Conservation (phyloP, 2,888 invertebrate species). For the Escarpia spicata region DNA sequence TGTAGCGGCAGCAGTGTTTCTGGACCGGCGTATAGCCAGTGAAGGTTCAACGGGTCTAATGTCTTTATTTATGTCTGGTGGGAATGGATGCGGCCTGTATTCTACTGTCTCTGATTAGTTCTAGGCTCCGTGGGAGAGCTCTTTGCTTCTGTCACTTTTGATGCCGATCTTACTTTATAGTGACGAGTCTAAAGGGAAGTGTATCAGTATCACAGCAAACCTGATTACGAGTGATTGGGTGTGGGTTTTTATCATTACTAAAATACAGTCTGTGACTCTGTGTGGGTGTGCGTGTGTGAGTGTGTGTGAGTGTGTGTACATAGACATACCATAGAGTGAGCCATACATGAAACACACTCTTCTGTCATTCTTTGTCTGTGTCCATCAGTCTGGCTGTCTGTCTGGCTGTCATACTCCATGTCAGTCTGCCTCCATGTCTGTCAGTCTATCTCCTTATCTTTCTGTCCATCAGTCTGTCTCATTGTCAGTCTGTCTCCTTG, state of each 20-base stretch:
- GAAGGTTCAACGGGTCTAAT: neutral
- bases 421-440: neutral
- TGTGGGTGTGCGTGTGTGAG: neutral
- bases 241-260: neutral
- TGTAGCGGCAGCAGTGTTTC: neutral
- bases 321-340: too few species aligned
- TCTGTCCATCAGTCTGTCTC: neutral
- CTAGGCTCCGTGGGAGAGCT: neutral
- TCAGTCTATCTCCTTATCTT: neutral
- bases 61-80: conserved; percentile 9
- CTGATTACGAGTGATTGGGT: neutral
- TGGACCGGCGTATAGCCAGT: neutral
- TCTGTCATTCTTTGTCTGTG: too few species aligned
- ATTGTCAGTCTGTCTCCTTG: neutral
- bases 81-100: neutral
- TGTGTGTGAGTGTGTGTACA: neutral
- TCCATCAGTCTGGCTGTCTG: neutral
- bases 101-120: neutral
- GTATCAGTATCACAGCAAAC: neutral
- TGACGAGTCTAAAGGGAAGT: neutral
- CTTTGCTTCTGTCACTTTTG: neutral
- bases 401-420: neutral
- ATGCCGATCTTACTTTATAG: neutral
- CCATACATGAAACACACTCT: too few species aligned
- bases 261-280: neutral